phyloP scores from a whole-genome alignment of 1,140 invertebrate genomes.

The Drosophila kohkoa region DNA sequence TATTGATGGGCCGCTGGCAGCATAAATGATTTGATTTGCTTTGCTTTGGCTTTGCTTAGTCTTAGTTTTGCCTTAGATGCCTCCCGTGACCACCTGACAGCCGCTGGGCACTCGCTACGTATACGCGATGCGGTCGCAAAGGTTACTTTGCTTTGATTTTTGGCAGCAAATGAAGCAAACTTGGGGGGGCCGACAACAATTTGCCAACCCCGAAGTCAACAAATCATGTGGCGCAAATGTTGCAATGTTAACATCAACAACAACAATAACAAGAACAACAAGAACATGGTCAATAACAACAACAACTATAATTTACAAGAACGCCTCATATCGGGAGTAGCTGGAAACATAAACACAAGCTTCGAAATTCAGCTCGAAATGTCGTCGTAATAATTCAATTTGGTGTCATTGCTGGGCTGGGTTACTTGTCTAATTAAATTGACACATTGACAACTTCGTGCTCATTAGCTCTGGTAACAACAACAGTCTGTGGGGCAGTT shows the following conservation, averaged over 20 bases:
- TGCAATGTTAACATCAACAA: slow-evolving; percentile 60
- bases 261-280: slow-evolving; percentile 7
- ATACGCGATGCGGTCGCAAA: slow-evolving; percentile 33
- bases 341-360: slow-evolving; percentile 18
- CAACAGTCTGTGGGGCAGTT: slow-evolving; percentile 4
- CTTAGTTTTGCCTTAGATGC: not conserved
- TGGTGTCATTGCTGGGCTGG: slow-evolving; percentile 59
- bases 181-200: not conserved
- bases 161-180: slow-evolving; percentile 8
- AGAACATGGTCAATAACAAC: not conserved
- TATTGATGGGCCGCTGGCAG: slow-evolving; percentile 71
- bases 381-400: slow-evolving; percentile 66
- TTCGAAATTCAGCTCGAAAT: slow-evolving; percentile 25
- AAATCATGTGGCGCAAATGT: slow-evolving; percentile 50
- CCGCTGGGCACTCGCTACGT: slow-evolving; percentile 21
- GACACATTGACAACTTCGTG: slow-evolving; percentile 84
- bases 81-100: slow-evolving; percentile 7
- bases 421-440: slow-evolving; percentile 84
- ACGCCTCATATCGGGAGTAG: slow-evolving; percentile 2
- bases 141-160: slow-evolving; percentile 36
- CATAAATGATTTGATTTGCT: slow-evolving; percentile 79
- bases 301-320: slow-evolving; percentile 21
- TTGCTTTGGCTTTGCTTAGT: slow-evolving; percentile 18
- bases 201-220: slow-evolving; percentile 27
- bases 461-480: slow-evolving; percentile 67